These are phyloP conservation scores for Argya squamiceps DNA, from an alignment of 2,797 vertebrate genomes.

Conservation along the genomic window DNA sequence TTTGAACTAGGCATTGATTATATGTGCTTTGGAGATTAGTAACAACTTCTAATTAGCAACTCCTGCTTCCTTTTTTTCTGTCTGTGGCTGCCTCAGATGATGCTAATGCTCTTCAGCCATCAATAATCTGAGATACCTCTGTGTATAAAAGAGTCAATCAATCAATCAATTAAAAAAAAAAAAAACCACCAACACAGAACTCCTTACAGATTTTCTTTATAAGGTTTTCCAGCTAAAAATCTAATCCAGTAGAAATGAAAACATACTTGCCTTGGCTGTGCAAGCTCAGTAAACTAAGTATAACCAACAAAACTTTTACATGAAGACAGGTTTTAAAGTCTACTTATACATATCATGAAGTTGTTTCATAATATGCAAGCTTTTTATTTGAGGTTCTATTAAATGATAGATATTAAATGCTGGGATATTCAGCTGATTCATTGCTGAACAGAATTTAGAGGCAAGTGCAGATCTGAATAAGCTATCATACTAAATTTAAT, in stretches of 20 bases:
- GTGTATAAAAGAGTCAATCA: background rate
- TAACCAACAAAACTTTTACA: background rate
- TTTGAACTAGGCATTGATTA: background rate
- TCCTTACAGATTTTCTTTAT: background rate
- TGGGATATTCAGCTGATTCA: background rate
- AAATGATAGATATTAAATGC: background rate
- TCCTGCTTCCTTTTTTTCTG: background rate
- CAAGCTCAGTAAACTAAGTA: background rate
- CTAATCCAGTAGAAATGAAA: background rate
- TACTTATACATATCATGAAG: background rate
- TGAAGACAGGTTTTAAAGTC: background rate
- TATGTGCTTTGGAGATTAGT: background rate
- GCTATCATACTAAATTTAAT: background rate
- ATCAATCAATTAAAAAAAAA: background rate
- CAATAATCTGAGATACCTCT: background rate
- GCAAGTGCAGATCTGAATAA: background rate
- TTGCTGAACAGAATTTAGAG: background rate
- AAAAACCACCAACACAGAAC: background rate
- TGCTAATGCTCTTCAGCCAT: background rate
- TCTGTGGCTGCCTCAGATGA: background rate
- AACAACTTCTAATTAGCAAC: too few species aligned
- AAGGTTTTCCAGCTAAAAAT: background rate
- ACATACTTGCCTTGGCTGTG: background rate
- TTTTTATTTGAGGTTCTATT: background rate
- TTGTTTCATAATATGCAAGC: background rate